These are phyloP conservation scores for Plebejus melissa DNA, from an alignment of 2,888 invertebrate species.

Conservation along the genomic window DNA sequence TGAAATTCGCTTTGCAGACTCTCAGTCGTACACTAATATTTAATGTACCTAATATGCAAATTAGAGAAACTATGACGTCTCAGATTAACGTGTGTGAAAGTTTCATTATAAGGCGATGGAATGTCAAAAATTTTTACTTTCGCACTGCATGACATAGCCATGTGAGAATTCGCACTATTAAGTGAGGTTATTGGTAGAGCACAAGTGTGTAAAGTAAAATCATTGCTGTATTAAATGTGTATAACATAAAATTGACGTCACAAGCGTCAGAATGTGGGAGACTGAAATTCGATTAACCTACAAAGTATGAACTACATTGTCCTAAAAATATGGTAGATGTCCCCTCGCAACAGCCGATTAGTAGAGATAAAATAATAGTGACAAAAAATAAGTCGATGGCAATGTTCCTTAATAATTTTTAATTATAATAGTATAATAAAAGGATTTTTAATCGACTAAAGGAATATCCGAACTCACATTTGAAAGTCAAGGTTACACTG, in stretches of 20 bases:
- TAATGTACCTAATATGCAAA: not conserved
- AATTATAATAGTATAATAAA: not conserved
- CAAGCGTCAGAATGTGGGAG: slow-evolving; percentile 6
- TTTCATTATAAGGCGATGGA: slow-evolving; percentile 9
- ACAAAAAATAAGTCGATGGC: not conserved
- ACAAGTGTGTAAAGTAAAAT: not conserved
- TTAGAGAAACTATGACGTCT: slow-evolving; percentile 12
- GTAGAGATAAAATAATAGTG: slow-evolving; percentile 8
- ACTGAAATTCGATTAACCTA: slow-evolving; percentile 17
- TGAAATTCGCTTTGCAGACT: slow-evolving; percentile 15
- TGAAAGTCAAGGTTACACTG: slow-evolving; percentile 13
- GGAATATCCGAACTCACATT: not conserved
- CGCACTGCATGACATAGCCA: slow-evolving; percentile 18
- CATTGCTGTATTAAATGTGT: not conserved
- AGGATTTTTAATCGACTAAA: not conserved
- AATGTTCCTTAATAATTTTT: not conserved
- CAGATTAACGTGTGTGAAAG: not conserved
- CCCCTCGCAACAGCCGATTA: slow-evolving; percentile 6
- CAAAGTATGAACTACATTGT: not conserved
- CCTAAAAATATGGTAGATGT: slow-evolving; percentile 6
- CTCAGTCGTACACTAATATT: not conserved
- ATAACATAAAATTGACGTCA: not conserved
- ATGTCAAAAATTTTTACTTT: slow-evolving; percentile 16
- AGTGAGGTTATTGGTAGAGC: slow-evolving; percentile 5
- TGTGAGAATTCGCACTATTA: slow-evolving; percentile 14